Conservation (phyloP, 2,888 invertebrate species). For the Arrhopalites spinosus region DNA sequence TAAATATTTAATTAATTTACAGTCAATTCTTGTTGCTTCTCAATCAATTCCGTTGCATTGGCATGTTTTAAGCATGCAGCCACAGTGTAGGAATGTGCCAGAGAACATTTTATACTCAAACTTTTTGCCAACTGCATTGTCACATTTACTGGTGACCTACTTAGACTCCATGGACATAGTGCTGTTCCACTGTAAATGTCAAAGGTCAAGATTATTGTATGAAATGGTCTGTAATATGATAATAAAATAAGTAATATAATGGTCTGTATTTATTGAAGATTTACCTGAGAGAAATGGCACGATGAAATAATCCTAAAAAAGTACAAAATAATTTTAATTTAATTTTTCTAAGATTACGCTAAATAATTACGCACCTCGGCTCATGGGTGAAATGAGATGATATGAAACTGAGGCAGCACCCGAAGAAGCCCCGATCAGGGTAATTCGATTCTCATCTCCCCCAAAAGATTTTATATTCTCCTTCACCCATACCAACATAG, state of each 20-base stretch:
- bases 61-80: conserved; percentile 22
- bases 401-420: conserved; percentile 41
- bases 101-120: conserved; percentile 37
- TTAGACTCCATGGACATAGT: conserved; percentile 43
- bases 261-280: background rate
- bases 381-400: conserved; percentile 41
- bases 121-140: conserved; percentile 30
- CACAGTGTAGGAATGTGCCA: conserved; percentile 28
- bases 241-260: background rate
- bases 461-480: conserved; percentile 32
- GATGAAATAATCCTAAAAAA: conserved; percentile 1
- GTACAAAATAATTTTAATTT: too few species aligned
- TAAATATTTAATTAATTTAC: background rate
- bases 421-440: background rate
- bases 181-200: conserved; percentile 32
- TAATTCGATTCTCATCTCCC: too few species aligned
- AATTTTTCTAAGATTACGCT: too few species aligned
- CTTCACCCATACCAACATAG: conserved; percentile 39
- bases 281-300: conserved; percentile 14
- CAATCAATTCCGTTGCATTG: background rate
- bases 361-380: conserved; percentile 30
- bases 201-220: background rate
- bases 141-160: conserved; percentile 34
- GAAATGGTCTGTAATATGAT: background rate
- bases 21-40: conserved; percentile 8